Base-by-base conservation (phyloP, 2,888 invertebrate genomes). In the Strigamia crassipes region DNA sequence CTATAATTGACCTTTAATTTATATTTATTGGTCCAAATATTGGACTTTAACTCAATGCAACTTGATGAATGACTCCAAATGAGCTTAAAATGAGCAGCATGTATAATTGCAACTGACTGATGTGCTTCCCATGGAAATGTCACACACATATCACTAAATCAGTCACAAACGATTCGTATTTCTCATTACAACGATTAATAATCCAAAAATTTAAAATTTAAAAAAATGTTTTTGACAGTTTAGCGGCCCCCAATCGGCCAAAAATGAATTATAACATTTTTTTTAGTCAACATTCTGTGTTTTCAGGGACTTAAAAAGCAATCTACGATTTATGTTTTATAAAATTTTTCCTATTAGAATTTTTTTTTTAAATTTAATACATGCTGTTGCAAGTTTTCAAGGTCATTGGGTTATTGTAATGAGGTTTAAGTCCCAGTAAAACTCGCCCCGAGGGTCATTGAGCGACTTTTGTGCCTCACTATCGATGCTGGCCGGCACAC, bases 401-500 rank as follows among this genome's bases (percentile, higher is more conserved):
- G 61, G 61, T 61, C 61, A 61, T 12, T 61, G n/a, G 9, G 61
- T 61, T 61, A 18, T 61, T 61, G 21, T 61, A 61, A 21, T 18
- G 18, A 23, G 61, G 61, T 61, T 51, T 18, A 18, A 18, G 23
- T 21, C 23, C 61, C 21, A 61, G 61, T 61, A 61, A 10, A 61
- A 61, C 61, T 61, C 61, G 61, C 61, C 61, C 61, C 23, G 61
- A 61, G 61, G 61, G 61, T 61, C 61, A 61, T 18, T 61, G 61
- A 61, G 61, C 61, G 61, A 61, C 21, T 61, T 61, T 61, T 61
- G 61, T 12, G 23, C 18, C 61, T 61, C 61, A 61, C 61, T 61
- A 61, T 61, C 61, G 61, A 61, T 61, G 61, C 23, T 61, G 61
- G 61, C 61, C 61, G 61, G 61, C 61, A 61, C 18, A 61, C 61